A percentile compares a stretch with the other conserved stretches of the same genome.
phyloP scores from a whole-genome alignment of 2,888 invertebrate genomes.

The Saturnia japonica region DNA sequence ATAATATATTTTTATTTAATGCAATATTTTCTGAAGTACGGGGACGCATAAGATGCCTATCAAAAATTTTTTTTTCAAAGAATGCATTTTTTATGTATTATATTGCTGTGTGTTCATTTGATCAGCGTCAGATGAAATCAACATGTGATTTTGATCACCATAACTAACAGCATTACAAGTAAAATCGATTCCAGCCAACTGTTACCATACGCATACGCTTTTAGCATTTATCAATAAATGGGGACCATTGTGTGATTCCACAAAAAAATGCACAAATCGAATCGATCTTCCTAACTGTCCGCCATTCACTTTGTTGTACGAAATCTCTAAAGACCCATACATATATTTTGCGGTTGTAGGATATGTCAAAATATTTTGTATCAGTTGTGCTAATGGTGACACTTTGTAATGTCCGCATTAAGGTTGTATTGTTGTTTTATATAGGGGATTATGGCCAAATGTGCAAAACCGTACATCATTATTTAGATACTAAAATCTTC shows the following conservation, averaged over 20 bases:
- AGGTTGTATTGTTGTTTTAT: constrained; percentile 67
- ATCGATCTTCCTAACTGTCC: constrained; percentile 77
- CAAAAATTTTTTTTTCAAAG: neutral
- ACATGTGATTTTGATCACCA: constrained; percentile 79
- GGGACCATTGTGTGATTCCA: constrained; percentile 66
- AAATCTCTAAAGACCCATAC: constrained; percentile 72
- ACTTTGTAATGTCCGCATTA: constrained; percentile 69
- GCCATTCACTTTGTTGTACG: constrained; percentile 61
- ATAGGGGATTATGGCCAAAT: constrained; percentile 66
- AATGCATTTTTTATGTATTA: neutral
- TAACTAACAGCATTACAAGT: constrained; percentile 76
- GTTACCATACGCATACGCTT: constrained; percentile 58
- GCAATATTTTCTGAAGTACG: neutral
- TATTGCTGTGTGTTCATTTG: neutral
- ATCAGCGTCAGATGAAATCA: constrained; percentile 49
- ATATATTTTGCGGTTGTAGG: constrained; percentile 57
- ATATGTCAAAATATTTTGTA: constrained; percentile 80
- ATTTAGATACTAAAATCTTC: constrained; percentile 5
- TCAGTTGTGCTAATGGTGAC: constrained; percentile 73
- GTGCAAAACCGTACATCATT: constrained; percentile 39
- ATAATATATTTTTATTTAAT: neutral
- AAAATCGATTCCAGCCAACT: constrained; percentile 71
- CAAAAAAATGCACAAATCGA: constrained; percentile 80
- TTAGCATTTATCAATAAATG: constrained; percentile 79
- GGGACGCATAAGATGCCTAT: neutral